Evolutionary conservation across 2,888 invertebrate species (phyloP), one percentile per base, ranked within the genome.

Genomic region (Folsomia candida): DNA sequence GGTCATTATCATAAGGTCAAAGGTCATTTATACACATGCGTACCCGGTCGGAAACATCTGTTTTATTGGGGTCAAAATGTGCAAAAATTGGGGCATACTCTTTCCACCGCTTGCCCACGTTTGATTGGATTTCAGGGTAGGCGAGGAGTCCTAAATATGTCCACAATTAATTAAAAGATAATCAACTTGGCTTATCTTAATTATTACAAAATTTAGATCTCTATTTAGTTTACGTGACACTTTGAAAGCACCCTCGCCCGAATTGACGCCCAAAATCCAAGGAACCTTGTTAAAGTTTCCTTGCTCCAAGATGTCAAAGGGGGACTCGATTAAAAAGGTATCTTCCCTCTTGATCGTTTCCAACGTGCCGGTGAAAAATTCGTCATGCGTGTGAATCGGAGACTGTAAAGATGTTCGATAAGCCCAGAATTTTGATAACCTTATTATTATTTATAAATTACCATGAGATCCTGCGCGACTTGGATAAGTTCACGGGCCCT

Each of bases 241-340:
- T 57, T 76, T 76, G 9, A 77, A 69, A 26, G 70, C 65, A 27
- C 79, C 79, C 65, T 76, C 76, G 2, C 70, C 76, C 2, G 75
- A 69, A 9, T 70, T 76, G 0, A 79, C 75, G 0, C 79, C 77
- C 24, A 74, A 51, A 65, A 79, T 75, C 68, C 73, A 74, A 2
- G 79, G 77, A 57, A 79, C 78, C 26, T 72, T 70, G 58, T 76
- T 77, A 59, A 79, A 79, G 29, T 75, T 72, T 25, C 79, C 79
- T 11, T 62, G 65, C 47, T 74, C 67, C 29, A 78, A 51, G 14
- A 79, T 60, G 11, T 51, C 66, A 54, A 76, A 25, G 4, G 79
- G 79, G 51, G 74, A 62, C 60, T 78, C 77, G 2, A 59, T 57
- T 24, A 79, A 26, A 66, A 79, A 79, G 0, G 79, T 75, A 51